Conservation (phyloP, 2,797 vertebrate genomes). For the Onychomys arenicola region DNA sequence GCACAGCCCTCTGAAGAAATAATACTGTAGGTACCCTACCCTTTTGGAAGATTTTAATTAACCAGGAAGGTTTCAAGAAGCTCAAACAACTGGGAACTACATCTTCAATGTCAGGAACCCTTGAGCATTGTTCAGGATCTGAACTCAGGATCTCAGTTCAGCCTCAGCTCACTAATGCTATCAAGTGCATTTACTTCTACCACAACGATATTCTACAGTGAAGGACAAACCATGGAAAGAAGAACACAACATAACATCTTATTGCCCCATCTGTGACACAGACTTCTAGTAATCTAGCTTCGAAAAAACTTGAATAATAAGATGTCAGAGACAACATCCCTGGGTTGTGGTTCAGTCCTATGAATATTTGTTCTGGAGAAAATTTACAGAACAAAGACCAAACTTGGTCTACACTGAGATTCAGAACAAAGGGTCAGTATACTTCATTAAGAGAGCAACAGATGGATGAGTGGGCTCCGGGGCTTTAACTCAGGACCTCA, state of each 20-base stretch:
- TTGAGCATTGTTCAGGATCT: neutral
- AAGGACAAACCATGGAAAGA: neutral
- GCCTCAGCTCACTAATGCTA: neutral
- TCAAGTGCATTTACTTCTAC: neutral
- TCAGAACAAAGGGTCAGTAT: neutral
- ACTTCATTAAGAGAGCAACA: neutral
- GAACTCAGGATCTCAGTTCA: too few species aligned
- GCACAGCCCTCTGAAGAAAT: neutral
- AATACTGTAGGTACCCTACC: neutral
- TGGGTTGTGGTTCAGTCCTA: neutral
- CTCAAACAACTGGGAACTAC: neutral
- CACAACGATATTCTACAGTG: neutral
- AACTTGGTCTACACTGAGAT: neutral
- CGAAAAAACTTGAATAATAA: neutral
- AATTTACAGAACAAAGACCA: neutral
- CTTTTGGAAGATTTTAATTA: slow-evolving; percentile 34
- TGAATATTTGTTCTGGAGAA: neutral
- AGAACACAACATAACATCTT: neutral
- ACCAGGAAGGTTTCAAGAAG: neutral
- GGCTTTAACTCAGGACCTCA: neutral
- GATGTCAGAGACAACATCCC: neutral
- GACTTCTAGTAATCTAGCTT: neutral
- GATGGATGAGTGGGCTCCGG: neutral
- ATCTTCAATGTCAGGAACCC: neutral
- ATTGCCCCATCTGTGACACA: neutral